Evolutionary conservation across 2,888 invertebrate species (phyloP), one percentile per base, ranked within the genome.

Genomic region (Poecilobothrus nobilitatus): DNA sequence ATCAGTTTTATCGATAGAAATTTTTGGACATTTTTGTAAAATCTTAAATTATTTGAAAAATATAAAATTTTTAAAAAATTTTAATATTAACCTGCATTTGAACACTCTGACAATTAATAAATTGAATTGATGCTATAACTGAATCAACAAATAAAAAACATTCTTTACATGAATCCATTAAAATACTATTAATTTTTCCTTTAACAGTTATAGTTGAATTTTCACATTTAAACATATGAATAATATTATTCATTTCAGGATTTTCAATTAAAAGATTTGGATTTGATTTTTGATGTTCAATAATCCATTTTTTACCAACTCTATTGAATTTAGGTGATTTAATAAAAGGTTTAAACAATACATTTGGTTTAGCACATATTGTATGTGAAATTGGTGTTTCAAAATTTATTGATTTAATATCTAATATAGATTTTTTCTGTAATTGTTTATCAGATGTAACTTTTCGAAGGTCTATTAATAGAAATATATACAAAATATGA

Each of bases 1-100:
- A 82, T 99, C 98, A 68, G 97, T 97, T 87, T 99, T 99, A 84
- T 99, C 99, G 78, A 99, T 92, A 37, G 95, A 94, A 76, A 99
- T 88, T 9, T 97, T 98, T 69, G 97, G 97, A 77, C 98, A 94
- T 80, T 91, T 92, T 71, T 95, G 96, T 78, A 95, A 85, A 66
- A 94, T 94, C 95, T 96, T 34, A 18, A 70, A 44, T 44, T 44
- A 44, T 3, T 27, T 7, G 21, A n/a, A n/a, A n/a, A n/a, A n/a
- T n/a, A 64, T 18, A 33, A 6, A 64, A 33, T 34, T 33, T 33
- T 3, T 1, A 22, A 33, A 4, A 33, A 15, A 27, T 12, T 15
- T 20, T 22, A n/a, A n/a, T 18, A 75, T 84, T 80, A 77, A 95
- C 97, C 91, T 99, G 98, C 90, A 95, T 95, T 84, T 99, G 95